Base-by-base conservation (phyloP, 2,797 vertebrate genomes). In the Australoheros facetus region DNA sequence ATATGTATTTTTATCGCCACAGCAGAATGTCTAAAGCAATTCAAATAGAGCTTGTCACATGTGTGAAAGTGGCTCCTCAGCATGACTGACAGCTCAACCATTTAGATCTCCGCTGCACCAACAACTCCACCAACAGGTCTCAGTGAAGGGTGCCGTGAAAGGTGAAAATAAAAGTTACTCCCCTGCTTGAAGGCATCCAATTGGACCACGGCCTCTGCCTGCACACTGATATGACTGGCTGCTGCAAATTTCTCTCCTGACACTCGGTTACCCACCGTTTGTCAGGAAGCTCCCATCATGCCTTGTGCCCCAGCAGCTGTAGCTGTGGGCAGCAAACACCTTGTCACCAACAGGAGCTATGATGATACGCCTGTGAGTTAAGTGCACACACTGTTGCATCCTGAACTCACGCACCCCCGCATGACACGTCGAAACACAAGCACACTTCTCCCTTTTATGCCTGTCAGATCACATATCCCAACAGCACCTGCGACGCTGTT, bases 391-490 rank as follows among this genome's bases (percentile, higher is more conserved):
- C 83, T 3, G 45, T 59, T 19, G 23, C 71, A 2, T 87, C 59
- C 75, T 54, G 17, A 78, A 73, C 70, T 78, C n/a, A 16, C 13
- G 48, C 69, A 56, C 39, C 64, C 77, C 77, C 7, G 19, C 39
- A 71, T 76, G 75, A 57, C 77, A 78, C 4, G 1, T 69, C 66
- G 66, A 85, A 56, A 79, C 79, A 55, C 54, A 32, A 72, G 72
- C 58, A 55, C 78, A 7, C 73, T 57, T 73, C 75, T 79, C 79
- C 7, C 26, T 82, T 82, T 79, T 79, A 23, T 32, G 74, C 82
- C 81, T 90, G 89, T 88, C 91, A 70, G 79, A 78, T 89, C 76
- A n/a, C 59, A 84, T 84, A 90, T 83, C 75, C 60, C 75, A 82
- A 82, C 26, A 32, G 73, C 30, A 55, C 71, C 51, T 73, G 86